Evolutionary conservation across 2,888 invertebrate species (phyloP).

Genomic region (Kryphioiulus occultus): DNA sequence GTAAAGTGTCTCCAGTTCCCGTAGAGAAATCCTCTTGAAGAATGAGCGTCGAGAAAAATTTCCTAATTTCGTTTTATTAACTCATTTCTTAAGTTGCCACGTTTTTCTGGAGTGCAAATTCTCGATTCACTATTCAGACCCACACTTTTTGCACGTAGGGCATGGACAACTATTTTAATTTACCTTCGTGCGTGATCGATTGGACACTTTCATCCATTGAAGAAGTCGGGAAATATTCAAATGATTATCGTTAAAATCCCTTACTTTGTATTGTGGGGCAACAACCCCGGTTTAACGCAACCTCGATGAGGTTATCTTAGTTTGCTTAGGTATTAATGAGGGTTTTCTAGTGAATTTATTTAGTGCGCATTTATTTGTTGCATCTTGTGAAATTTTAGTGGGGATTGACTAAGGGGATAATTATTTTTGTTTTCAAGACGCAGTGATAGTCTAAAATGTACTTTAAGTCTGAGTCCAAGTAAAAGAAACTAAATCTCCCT

Average conservation of each 20-base stretch:
- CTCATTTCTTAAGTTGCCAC: background rate
- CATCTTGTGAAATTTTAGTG: no score
- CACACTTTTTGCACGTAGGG: background rate
- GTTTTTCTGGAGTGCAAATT: background rate
- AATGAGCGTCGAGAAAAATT: slow-evolving; percentile 5
- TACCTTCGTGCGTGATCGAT: background rate
- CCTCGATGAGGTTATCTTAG: no score
- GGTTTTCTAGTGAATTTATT: no score
- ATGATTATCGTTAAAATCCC: background rate
- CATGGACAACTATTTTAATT: background rate
- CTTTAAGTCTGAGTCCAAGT: no score
- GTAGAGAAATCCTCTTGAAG: background rate
- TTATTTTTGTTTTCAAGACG: no score
- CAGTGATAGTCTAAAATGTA: no score
- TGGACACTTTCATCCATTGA: background rate
- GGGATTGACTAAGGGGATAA: no score
- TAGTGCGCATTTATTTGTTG: no score
- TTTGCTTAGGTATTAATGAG: no score
- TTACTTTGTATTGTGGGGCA: background rate
- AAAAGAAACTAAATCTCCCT: no score
- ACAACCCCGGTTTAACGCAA: no score
- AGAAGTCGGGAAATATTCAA: background rate
- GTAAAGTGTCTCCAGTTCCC: background rate
- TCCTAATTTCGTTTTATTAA: slow-evolving; percentile 5
- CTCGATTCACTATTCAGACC: background rate